A percentile compares a stretch with the other conserved stretches of the same genome.
Conservation (phyloP, 2,797 vertebrate genomes). For the Tapirus indicus region DNA sequence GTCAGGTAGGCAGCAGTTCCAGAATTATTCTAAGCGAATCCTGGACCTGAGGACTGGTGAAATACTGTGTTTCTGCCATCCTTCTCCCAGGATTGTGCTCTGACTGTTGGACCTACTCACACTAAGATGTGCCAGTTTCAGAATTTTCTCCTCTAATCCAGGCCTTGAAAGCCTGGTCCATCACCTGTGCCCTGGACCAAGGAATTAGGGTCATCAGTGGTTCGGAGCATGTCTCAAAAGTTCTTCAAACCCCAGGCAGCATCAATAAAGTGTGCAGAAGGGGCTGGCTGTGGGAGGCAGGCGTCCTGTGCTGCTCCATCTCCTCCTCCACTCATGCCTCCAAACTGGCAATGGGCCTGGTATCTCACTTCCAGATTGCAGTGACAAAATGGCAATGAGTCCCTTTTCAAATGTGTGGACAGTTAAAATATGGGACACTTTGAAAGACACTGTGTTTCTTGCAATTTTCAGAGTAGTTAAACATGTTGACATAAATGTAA, state of each 20-base stretch:
- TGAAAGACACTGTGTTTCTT: neutral
- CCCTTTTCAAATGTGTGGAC: neutral
- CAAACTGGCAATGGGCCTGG: neutral
- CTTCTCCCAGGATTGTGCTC: neutral
- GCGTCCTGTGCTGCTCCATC: neutral
- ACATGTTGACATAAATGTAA: neutral
- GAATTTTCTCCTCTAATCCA: neutral
- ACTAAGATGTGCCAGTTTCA: neutral
- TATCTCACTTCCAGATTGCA: accelerated
- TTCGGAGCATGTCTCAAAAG: neutral
- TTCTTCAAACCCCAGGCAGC: neutral
- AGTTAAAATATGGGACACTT: neutral
- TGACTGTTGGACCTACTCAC: neutral
- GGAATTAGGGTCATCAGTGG: neutral
- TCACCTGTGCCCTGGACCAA: neutral
- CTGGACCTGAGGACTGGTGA: neutral
- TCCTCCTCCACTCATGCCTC: neutral
- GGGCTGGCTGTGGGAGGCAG: too few species aligned
- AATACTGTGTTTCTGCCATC: neutral
- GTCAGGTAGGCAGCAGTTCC: neutral
- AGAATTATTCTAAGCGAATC: neutral
- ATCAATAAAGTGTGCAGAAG: neutral
- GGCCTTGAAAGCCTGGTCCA: neutral
- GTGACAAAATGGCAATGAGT: neutral
- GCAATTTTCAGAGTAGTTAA: neutral